Evolutionary conservation across 2,113 vertebrate species (phyloP).

Genomic region (Syngnathus typhle): DNA sequence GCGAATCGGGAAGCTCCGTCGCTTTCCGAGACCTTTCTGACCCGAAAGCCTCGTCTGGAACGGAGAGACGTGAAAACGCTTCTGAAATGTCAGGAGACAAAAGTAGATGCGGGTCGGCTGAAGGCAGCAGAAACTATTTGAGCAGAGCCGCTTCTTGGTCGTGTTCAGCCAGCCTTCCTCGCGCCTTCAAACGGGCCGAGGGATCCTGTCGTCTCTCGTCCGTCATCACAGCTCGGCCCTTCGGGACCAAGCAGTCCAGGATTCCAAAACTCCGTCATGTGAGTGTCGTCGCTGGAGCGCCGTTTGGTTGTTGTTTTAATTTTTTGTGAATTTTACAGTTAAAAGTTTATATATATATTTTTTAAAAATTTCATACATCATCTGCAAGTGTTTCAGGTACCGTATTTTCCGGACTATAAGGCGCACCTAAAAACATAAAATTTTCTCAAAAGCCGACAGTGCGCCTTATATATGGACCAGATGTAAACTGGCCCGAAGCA

Average conservation of each 20-base stretch:
- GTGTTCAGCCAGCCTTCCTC: conserved; percentile 80
- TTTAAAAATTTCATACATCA: too few species aligned
- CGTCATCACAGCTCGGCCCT: conserved; percentile 86
- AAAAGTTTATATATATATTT: too few species aligned
- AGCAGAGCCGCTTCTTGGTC: conserved; percentile 39
- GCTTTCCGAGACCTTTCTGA: neutral
- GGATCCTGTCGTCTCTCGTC: conserved; percentile 79
- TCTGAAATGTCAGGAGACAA: conserved; percentile 14
- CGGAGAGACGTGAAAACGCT: conserved; percentile 1
- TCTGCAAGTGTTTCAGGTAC: too few species aligned
- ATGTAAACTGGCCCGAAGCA: too few species aligned
- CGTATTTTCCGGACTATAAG: too few species aligned
- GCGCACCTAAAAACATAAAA: too few species aligned
- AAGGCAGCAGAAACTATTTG: conserved; percentile 22
- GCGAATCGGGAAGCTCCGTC: neutral
- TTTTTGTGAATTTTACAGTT: too few species aligned
- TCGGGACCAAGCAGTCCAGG: conserved; percentile 77
- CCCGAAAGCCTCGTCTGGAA: conserved; percentile 14
- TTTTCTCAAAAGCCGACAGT: too few species aligned
- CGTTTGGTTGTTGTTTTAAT: too few species aligned
- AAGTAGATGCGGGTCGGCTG: conserved; percentile 1
- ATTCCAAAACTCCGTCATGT: conserved; percentile 78
- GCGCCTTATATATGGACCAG: too few species aligned
- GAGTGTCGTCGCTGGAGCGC: conserved; percentile 51
- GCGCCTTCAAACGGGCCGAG: conserved; percentile 83